Evolutionary conservation across 2,113 vertebrate genomes (phyloP), one percentile per base, ranked within the genome.

Genomic region (Odocoileus virginianus): DNA sequence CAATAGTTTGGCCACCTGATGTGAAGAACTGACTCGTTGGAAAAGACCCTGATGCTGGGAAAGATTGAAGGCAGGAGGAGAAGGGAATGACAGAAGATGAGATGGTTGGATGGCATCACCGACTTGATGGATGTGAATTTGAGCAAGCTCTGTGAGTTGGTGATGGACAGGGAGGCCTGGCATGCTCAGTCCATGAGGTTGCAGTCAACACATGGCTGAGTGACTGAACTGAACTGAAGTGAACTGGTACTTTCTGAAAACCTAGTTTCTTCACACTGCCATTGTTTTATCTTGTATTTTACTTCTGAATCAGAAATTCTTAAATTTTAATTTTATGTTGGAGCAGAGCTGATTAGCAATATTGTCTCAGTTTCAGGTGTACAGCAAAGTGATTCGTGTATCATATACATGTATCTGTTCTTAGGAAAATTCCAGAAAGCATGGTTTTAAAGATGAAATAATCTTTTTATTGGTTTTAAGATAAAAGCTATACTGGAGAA

Each of bases 401-500:
- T 52, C 78, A 50, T 21, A 21, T 33, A 33, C 45, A 81, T 81
- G 76, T 30, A 50, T 50, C 45, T 79, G 16, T 79, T 79, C 36
- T 76, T 76, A 28, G 50, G 45, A 30, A 79, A 79, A 33, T 79
- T 79, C 76, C 9, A 55, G 45, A 94, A 87, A 87, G 67, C 60
- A 57, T 54, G 45, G 11, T 92, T 96, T 92, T 96, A 94, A 95
- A 95, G 64, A 47, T 85, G 45, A 91, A 87, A 33, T 78, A 60
- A 89, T 82, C 17, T 71, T 85, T 71, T 82, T 28, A 71, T 86
- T 87, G 2, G n/a, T 43, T 96, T 90, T 81, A 94, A 89, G 33
- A 14, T 52, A 87, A 94, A 97, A 94, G 28, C 12, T 9, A 83
- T 2, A 19, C 36, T 57, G 45, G n/a, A 82, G 54, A 95, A 95